A percentile compares a stretch with the other conserved stretches of the same genome.
These are phyloP conservation scores for Hesperophylax magnus DNA, from an alignment of 1,140 invertebrate species.

Conservation along the genomic window DNA sequence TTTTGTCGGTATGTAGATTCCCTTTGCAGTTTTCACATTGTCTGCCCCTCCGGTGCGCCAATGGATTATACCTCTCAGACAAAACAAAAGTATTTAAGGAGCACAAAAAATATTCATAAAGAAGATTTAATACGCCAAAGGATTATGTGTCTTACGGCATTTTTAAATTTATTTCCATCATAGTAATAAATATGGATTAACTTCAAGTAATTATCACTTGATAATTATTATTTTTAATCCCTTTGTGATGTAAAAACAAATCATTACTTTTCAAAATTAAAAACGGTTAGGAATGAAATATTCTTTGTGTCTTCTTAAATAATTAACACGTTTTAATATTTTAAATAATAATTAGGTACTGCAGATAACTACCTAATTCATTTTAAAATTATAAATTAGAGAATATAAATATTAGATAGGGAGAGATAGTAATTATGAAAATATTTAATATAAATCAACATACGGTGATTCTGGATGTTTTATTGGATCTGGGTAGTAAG, in stretches of 20 bases:
- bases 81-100: conserved; percentile 36
- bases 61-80: conserved; percentile 36
- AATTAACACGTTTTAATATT: not conserved
- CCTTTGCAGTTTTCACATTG: no score
- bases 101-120: conserved; percentile 40
- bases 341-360: not conserved
- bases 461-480: no score
- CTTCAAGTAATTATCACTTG: conserved; percentile 19
- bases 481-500: no score
- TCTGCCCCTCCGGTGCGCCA: no score
- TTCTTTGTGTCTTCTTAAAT: no score
- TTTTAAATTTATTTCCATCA: conserved; percentile 15
- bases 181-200: conserved; percentile 49
- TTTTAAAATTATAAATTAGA: no score
- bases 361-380: no score
- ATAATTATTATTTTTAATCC: conserved; percentile 27
- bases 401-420: no score
- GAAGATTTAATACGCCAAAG: conserved; percentile 26
- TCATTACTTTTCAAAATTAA: conserved; percentile 12
- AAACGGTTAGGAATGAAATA: not conserved
- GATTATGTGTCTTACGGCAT: conserved; percentile 52
- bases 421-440: no score
- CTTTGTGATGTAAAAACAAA: conserved; percentile 20
- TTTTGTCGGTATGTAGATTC: no score
- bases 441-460: no score